Percentiles rank a stretch among this genome's conserved stretches.
These are phyloP conservation scores for Apomyelois bistriatella DNA, from an alignment of 2,888 invertebrate genomes.

Conservation along the genomic window DNA sequence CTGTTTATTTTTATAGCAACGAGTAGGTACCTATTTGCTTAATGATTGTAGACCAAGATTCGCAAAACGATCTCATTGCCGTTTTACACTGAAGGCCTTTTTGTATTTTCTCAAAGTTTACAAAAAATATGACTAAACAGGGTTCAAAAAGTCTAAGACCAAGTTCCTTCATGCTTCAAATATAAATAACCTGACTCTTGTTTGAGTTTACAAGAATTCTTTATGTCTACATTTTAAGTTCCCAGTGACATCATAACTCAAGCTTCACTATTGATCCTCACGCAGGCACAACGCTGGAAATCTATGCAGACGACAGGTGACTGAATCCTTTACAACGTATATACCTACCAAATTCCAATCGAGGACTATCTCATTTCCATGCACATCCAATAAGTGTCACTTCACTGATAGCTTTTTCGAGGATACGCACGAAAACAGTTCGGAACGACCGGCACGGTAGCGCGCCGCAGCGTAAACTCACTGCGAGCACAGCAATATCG, in stretches of 20 bases:
- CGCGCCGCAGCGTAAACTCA: constrained; percentile 55
- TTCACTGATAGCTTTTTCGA: constrained; percentile 36
- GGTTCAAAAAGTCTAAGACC: no score
- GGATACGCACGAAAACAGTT: constrained; percentile 36
- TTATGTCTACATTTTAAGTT: constrained; percentile 15
- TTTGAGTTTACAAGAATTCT: no score
- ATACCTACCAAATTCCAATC: constrained; percentile 47
- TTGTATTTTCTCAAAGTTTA: no score
- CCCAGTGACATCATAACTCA: constrained; percentile 50
- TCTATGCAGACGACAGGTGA: constrained; percentile 25
- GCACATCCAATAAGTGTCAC: constrained; percentile 50
- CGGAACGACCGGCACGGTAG: constrained; percentile 44
- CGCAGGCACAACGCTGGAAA: constrained; percentile 37
- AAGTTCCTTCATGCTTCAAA: no score
- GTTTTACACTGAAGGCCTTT: no score
- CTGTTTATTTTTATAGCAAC: background rate
- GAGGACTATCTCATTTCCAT: constrained; percentile 64
- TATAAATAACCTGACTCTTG: no score
- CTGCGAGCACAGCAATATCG: constrained; percentile 66
- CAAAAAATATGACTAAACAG: no score
- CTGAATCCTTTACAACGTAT: constrained; percentile 20
- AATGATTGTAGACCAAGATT: background rate
- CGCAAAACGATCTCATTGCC: background rate
- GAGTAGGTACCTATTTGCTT: background rate
- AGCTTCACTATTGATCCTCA: constrained; percentile 53